Evolutionary conservation across 2,113 vertebrate species (phyloP).

Genomic region (Cinclus cinclus): DNA sequence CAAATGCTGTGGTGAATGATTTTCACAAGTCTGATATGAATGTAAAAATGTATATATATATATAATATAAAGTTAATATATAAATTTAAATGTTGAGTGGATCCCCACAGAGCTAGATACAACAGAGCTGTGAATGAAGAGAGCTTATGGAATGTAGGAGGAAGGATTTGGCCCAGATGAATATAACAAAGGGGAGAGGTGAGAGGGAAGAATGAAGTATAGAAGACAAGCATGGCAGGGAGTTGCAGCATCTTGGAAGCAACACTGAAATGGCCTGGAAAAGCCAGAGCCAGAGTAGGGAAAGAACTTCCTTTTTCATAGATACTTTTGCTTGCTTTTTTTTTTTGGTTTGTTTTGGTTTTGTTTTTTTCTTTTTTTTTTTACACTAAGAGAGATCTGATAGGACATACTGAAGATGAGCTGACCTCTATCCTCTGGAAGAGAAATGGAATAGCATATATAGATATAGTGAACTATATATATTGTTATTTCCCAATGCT

Average conservation of each 20-base stretch:
- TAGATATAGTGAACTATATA: neutral
- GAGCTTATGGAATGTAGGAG: neutral
- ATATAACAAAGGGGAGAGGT: neutral
- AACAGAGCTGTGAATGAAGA: neutral
- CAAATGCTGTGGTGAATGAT: neutral
- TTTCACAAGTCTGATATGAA: neutral
- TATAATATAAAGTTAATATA: neutral
- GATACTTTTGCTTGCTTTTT: neutral
- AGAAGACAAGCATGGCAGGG: neutral
- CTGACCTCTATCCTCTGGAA: neutral
- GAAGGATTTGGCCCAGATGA: neutral
- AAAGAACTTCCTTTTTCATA: neutral
- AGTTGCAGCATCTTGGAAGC: neutral
- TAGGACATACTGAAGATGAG: neutral
- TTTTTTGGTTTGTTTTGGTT: neutral
- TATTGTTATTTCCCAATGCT: neutral
- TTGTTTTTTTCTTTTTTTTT: neutral
- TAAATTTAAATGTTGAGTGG: neutral
- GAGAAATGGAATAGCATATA: neutral
- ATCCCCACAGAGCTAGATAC: neutral
- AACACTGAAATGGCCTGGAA: neutral
- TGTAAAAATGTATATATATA: neutral
- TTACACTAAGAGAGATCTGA: neutral
- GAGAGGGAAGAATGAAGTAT: neutral
- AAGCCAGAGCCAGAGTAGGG: no score